Percentiles rank a stretch among this genome's conserved stretches.
Conservation (phyloP, 1,140 invertebrate species). For the Lineus longissimus region DNA sequence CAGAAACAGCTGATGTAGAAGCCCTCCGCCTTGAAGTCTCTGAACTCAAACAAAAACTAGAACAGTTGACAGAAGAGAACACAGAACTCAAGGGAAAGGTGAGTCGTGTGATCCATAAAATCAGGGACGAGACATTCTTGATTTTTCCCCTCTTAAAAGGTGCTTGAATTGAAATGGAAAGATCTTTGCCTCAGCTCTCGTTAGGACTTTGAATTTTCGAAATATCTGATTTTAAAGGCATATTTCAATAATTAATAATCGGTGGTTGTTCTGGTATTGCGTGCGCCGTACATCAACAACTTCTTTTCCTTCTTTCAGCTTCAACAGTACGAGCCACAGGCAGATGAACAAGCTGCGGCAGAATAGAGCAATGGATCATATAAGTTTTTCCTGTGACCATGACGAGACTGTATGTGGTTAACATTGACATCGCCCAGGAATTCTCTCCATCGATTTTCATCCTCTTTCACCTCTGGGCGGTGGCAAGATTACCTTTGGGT, state of each 20-base stretch:
- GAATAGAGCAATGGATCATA: slow-evolving; percentile 1
- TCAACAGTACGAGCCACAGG: slow-evolving; percentile 16
- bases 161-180: background rate
- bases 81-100: slow-evolving; percentile 48
- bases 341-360: slow-evolving; percentile 15
- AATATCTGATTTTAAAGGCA: too few species aligned
- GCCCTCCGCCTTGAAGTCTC: slow-evolving; percentile 50
- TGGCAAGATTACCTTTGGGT: too few species aligned
- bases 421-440: too few species aligned
- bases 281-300: too few species aligned
- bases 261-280: too few species aligned
- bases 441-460: too few species aligned
- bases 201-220: too few species aligned
- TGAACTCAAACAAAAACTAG: slow-evolving; percentile 48
- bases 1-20: slow-evolving; percentile 53
- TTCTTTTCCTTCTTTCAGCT: slow-evolving; percentile 12
- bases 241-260: too few species aligned
- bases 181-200: background rate
- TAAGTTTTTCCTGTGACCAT: too few species aligned
- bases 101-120: too few species aligned
- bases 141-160: background rate
- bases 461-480: too few species aligned
- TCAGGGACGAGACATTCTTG: background rate
- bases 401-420: too few species aligned
- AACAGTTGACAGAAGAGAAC: slow-evolving; percentile 49